Evolutionary conservation across 2,888 invertebrate genomes (phyloP).

Genomic region (Trachelus iudaicus): DNA sequence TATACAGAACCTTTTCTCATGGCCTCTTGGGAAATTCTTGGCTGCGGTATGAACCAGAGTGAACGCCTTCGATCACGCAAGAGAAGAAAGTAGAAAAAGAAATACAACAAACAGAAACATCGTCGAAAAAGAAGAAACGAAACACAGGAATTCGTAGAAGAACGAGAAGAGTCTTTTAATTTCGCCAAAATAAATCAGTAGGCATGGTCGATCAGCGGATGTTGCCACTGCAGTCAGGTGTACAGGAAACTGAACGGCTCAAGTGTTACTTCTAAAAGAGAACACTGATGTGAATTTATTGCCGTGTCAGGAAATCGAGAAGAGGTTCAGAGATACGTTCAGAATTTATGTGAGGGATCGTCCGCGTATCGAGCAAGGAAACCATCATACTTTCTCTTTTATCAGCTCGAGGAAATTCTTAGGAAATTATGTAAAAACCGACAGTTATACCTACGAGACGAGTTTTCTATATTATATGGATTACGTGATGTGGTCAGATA

Average conservation of each 20-base stretch:
- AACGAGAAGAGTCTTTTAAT: not conserved
- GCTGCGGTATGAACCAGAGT: not conserved
- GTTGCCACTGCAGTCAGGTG: not conserved
- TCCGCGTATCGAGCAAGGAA: not conserved
- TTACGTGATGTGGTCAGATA: not conserved
- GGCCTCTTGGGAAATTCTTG: not conserved
- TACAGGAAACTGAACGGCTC: not conserved
- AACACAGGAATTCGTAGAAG: too few relatives aligned
- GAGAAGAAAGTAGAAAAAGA: not conserved
- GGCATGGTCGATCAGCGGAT: not conserved
- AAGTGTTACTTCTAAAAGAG: constrained; percentile 13
- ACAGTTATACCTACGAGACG: too few relatives aligned
- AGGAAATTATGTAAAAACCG: not conserved
- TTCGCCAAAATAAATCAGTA: not conserved
- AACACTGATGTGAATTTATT: constrained; percentile 45
- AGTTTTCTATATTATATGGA: not conserved
- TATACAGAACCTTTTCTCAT: not conserved
- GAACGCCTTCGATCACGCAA: constrained; percentile 5
- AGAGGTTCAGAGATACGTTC: constrained; percentile 18
- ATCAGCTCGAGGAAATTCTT: not conserved
- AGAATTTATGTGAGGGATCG: constrained; percentile 35
- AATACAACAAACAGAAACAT: not conserved
- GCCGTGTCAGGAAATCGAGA: constrained; percentile 25
- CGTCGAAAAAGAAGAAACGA: constrained; percentile 9
- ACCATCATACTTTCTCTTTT: not conserved